Percentiles rank a stretch among this genome's conserved stretches.
Conservation (phyloP, 64 coral and sea anemone species). For the Astreopora myriophthalma region DNA sequence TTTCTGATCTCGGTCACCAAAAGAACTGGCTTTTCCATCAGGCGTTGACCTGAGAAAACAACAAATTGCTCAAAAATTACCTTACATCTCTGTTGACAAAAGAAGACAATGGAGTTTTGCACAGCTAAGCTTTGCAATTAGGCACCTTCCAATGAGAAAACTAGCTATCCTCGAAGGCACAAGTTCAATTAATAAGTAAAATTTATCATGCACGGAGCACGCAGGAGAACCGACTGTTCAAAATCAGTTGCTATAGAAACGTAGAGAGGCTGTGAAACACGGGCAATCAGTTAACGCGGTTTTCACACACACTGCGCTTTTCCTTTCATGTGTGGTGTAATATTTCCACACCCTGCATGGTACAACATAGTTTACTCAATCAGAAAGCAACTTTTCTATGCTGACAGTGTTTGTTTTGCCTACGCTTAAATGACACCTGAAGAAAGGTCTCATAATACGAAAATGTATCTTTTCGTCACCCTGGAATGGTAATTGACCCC, state of each 20-base stretch:
- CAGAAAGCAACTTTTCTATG: background rate
- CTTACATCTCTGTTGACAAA: slow-evolving; percentile 9
- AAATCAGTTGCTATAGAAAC: slow-evolving; percentile 24
- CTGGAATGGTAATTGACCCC: background rate
- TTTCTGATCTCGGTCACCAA: too few relatives aligned
- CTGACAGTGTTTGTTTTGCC: slow-evolving; percentile 17
- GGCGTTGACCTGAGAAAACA: background rate
- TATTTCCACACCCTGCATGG: background rate
- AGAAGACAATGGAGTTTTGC: background rate
- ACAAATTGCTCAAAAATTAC: background rate
- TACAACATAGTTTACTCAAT: background rate
- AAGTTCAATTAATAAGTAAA: background rate
- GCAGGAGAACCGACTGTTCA: background rate
- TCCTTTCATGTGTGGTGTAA: background rate
- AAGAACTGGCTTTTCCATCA: too few relatives aligned
- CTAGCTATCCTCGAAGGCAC: background rate
- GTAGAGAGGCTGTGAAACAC: background rate
- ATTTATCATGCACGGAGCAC: background rate
- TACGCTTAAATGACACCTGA: background rate
- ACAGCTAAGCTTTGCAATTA: background rate
- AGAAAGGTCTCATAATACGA: background rate
- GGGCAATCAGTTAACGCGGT: too few relatives aligned
- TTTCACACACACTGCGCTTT: too few relatives aligned
- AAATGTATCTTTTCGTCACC: background rate
- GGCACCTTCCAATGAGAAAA: slow-evolving; percentile 11